Conservation (phyloP, 2,888 invertebrate species). For the Noctuana brunneofusca region DNA sequence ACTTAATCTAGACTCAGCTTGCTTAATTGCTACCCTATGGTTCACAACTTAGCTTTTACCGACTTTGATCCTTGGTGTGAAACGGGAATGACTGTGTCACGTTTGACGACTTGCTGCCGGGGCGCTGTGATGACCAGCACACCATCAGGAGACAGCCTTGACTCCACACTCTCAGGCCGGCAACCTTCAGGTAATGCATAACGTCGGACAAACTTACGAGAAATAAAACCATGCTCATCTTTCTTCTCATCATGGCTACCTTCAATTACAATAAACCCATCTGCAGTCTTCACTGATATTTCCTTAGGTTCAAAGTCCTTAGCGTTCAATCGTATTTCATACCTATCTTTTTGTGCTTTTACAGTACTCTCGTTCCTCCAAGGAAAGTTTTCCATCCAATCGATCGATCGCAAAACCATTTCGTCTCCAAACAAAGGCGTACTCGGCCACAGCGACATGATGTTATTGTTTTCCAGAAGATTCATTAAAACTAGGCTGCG, state of each 20-base stretch:
- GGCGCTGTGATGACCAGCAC: conserved; percentile 56
- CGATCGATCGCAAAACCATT: conserved; percentile 61
- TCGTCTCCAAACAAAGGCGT: conserved; percentile 62
- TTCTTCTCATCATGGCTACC: conserved; percentile 65
- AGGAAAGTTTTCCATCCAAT: conserved; percentile 67
- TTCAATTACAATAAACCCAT: conserved; percentile 59
- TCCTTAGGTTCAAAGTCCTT: conserved; percentile 63
- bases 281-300: conserved; percentile 53
- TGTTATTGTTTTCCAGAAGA: conserved; percentile 38
- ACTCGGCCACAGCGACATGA: conserved; percentile 46
- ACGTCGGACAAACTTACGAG: conserved; percentile 60
- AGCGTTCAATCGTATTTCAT: conserved; percentile 57
- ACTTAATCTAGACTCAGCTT: too few species aligned
- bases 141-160: conserved; percentile 59
- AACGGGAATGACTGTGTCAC: conserved; percentile 63
- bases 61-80: conserved; percentile 47
- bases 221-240: conserved; percentile 61
- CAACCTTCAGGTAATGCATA: conserved; percentile 60
- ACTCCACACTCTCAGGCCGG: conserved; percentile 52
- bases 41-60: conserved; percentile 57
- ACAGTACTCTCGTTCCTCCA: conserved; percentile 60
- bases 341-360: conserved; percentile 53
- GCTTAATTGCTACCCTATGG: neutral
- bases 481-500: conserved; percentile 36
- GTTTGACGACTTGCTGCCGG: conserved; percentile 47